These are phyloP conservation scores for Spodoptera frugiperda DNA, from an alignment of 1,140 invertebrate genomes.

Conservation along the genomic window DNA sequence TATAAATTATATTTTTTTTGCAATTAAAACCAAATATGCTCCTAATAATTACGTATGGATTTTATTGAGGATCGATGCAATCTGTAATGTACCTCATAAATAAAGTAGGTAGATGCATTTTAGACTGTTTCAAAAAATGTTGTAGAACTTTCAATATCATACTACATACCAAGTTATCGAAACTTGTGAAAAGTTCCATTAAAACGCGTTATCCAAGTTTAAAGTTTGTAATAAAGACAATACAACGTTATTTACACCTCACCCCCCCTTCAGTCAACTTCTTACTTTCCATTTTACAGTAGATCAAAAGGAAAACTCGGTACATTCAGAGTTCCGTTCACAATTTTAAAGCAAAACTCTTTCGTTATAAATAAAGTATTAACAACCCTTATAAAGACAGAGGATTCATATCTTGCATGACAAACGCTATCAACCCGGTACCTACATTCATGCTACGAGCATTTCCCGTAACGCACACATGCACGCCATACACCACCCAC, in stretches of 20 bases:
- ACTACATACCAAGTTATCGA: not conserved
- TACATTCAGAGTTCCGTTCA: constrained; percentile 10
- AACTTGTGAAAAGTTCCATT: not conserved
- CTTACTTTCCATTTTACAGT: not conserved
- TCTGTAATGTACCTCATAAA: too few relatives aligned
- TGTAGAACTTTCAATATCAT: too few relatives aligned
- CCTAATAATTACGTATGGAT: too few relatives aligned
- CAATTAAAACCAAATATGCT: too few relatives aligned
- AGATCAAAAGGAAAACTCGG: not conserved
- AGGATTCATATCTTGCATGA: constrained; percentile 70
- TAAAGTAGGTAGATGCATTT: too few relatives aligned
- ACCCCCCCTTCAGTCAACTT: not conserved
- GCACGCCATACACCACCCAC: constrained; percentile 39
- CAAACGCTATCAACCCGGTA: constrained; percentile 72
- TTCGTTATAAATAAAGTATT: constrained; percentile 45
- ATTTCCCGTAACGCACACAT: constrained; percentile 61
- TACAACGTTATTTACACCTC: constrained; percentile 5
- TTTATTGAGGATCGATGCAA: too few relatives aligned
- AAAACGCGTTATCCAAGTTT: not conserved
- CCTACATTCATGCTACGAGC: constrained; percentile 62
- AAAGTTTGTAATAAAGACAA: not conserved
- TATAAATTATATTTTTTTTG: too few relatives aligned
- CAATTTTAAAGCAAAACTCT: constrained; percentile 43
- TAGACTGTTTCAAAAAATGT: not conserved
- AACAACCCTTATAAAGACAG: constrained; percentile 39